These are phyloP conservation scores for Plebejus argus DNA, from an alignment of 2,888 invertebrate genomes.

Conservation along the genomic window DNA sequence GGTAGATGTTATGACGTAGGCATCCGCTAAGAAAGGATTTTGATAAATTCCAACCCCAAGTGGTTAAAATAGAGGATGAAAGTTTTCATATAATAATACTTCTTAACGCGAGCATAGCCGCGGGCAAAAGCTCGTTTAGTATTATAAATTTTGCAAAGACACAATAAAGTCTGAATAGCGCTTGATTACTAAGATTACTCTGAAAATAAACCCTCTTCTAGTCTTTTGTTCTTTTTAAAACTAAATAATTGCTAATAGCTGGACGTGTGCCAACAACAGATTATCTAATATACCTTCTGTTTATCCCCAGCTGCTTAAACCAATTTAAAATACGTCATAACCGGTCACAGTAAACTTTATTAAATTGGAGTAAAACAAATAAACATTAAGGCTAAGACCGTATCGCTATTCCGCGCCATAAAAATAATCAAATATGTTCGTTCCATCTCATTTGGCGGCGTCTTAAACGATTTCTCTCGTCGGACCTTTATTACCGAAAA, in stretches of 20 bases:
- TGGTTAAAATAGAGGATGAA: no score
- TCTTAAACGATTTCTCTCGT: constrained; percentile 81
- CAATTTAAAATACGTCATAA: constrained; percentile 47
- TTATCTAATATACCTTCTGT: not conserved
- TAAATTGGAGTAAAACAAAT: constrained; percentile 75
- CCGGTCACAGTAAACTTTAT: constrained; percentile 61
- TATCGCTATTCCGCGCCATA: constrained; percentile 77
- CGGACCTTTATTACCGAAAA: constrained; percentile 80
- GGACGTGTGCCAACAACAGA: not conserved
- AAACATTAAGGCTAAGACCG: constrained; percentile 68
- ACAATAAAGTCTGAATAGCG: no score
- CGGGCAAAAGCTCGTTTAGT: no score
- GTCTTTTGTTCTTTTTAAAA: not conserved
- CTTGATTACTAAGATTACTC: not conserved
- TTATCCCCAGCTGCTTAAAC: not conserved
- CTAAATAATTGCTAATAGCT: not conserved
- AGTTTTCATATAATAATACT: no score
- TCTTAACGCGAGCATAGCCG: no score
- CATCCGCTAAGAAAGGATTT: no score
- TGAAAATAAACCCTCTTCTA: not conserved
- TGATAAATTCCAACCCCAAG: no score
- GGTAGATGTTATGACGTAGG: no score
- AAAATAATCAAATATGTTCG: constrained; percentile 81
- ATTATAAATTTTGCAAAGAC: no score
- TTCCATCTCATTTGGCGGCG: constrained; percentile 80